Conservation (phyloP, 2,888 invertebrate species). For the Caenorhabditis uteleia region DNA sequence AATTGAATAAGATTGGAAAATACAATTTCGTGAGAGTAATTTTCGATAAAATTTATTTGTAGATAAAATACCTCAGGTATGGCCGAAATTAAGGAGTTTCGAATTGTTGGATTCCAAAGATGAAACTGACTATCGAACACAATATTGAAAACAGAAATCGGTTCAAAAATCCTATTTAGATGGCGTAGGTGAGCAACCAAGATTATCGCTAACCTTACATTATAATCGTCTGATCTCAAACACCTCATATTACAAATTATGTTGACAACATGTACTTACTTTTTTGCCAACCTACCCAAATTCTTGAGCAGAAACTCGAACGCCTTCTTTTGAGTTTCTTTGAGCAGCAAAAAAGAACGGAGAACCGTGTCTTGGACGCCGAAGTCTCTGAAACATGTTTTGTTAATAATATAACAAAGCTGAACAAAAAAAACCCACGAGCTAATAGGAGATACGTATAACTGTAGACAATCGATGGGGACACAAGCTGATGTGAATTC, state of each 20-base stretch:
- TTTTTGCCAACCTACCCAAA: constrained; percentile 6
- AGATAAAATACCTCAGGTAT: constrained; percentile 23
- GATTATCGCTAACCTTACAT: constrained; percentile 5
- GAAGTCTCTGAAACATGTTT: constrained; percentile 13
- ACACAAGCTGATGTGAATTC: constrained; percentile 14
- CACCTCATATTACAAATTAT: background rate
- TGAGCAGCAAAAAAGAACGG: constrained; percentile 15
- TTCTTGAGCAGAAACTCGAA: constrained; percentile 21
- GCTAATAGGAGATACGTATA: constrained; percentile 18
- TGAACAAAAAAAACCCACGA: constrained; percentile 4
- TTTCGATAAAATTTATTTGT: background rate
- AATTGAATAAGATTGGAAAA: background rate
- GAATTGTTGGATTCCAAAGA: constrained; percentile 10
- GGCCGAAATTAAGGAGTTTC: constrained; percentile 7
- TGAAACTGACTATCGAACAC: constrained; percentile 19
- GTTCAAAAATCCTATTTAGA: constrained; percentile 21
- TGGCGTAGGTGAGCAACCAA: constrained; percentile 27
- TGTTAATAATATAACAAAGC: background rate
- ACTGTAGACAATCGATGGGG: background rate
- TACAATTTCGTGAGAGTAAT: no score
- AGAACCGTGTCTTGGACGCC: constrained; percentile 30
- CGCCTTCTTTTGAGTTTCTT: constrained; percentile 9
- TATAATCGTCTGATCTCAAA: constrained; percentile 1
- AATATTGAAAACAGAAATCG: constrained; percentile 13
- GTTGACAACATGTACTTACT: background rate